phyloP scores from a whole-genome alignment of 1,140 invertebrate genomes.

The Drosophila seguyi region DNA sequence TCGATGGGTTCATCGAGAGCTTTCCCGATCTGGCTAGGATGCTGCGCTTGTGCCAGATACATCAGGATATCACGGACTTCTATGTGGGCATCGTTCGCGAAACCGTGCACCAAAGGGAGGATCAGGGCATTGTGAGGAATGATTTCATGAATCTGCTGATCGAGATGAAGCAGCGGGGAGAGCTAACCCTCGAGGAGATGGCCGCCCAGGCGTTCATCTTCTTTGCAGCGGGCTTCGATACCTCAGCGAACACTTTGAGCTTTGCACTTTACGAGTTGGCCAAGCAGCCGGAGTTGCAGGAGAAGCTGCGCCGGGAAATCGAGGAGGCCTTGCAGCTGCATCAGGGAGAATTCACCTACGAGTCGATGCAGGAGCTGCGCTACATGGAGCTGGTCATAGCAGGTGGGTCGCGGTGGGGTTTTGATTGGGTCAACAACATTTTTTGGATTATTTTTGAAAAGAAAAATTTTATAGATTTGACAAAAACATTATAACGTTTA shows the following conservation, averaged over 20 bases:
- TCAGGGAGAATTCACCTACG: conserved; percentile 80
- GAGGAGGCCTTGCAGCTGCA: conserved; percentile 77
- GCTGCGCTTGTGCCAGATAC: conserved; percentile 60
- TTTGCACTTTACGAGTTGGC: conserved; percentile 88
- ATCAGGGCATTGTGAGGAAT: conserved; percentile 85
- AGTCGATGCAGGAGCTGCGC: conserved; percentile 86
- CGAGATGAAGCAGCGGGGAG: conserved; percentile 74
- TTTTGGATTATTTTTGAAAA: neutral
- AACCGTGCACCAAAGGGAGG: conserved; percentile 85
- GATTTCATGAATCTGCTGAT: conserved; percentile 87
- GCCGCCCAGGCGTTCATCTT: conserved; percentile 83
- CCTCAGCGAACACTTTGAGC: conserved; percentile 87
- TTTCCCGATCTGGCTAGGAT: conserved; percentile 62
- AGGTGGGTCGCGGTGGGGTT: conserved; percentile 28
- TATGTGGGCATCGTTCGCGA: conserved; percentile 86
- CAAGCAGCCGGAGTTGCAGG: conserved; percentile 87
- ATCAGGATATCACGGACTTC: conserved; percentile 85
- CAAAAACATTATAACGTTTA: no score
- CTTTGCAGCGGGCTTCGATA: conserved; percentile 89
- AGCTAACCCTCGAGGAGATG: conserved; percentile 74
- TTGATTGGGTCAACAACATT: neutral
- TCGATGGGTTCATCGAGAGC: conserved; percentile 70
- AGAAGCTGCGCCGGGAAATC: conserved; percentile 87
- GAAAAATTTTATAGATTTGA: neutral
- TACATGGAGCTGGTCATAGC: conserved; percentile 88